These are phyloP conservation scores for Ancistrus triradiatus DNA, from an alignment of 2,113 vertebrate genomes.

Conservation along the genomic window DNA sequence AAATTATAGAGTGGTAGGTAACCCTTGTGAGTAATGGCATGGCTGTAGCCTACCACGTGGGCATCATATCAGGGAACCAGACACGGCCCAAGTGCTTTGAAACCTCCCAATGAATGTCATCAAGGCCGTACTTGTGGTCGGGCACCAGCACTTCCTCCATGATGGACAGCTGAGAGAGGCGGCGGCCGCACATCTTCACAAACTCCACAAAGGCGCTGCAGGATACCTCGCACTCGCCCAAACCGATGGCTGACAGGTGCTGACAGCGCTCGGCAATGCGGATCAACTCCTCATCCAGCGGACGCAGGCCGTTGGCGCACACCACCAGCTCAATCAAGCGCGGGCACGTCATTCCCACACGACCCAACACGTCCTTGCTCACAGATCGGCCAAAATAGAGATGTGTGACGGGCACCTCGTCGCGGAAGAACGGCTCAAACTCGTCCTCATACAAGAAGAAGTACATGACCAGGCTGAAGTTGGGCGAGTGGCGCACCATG, in stretches of 20 bases:
- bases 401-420: conserved; percentile 45
- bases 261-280: conserved; percentile 91
- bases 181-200: conserved; percentile 92
- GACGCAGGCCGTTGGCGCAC: conserved; percentile 92
- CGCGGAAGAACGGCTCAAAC: conserved; percentile 76
- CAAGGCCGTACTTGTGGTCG: conserved; percentile 88
- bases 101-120: conserved; percentile 98
- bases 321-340: conserved; percentile 94
- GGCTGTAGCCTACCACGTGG: conserved; percentile 81
- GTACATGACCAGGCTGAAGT: conserved; percentile 94
- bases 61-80: conserved; percentile 99
- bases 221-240: conserved; percentile 95
- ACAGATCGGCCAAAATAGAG: conserved; percentile 47
- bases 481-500: conserved; percentile 47
- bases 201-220: conserved; percentile 98
- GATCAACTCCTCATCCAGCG: conserved; percentile 94
- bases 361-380: conserved; percentile 68
- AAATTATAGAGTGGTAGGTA: too few relatives aligned
- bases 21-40: too few relatives aligned
- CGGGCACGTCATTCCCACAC: conserved; percentile 90
- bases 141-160: conserved; percentile 98
- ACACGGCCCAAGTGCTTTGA: conserved; percentile 95
- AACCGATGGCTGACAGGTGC: conserved; percentile 88
- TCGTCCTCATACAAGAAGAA: conserved; percentile 96
- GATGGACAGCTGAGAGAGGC: conserved; percentile 91